Evolutionary conservation across 2,888 invertebrate species (phyloP), one percentile per base, ranked within the genome.

Genomic region (Pheosia tremula): DNA sequence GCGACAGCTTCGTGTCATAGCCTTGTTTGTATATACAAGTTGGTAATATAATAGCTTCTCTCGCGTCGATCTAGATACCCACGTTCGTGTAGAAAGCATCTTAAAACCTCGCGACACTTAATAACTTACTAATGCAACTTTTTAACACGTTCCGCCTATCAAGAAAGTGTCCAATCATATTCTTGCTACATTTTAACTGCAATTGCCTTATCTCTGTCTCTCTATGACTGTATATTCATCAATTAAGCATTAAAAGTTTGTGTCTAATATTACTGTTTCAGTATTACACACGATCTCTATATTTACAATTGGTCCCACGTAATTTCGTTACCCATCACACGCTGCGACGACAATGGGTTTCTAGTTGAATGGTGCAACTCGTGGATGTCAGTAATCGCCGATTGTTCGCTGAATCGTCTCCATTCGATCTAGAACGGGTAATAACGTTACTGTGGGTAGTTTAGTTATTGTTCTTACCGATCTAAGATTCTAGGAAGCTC

Each of bases 51-150:
- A 86, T 86, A 80, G 74, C 71, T 68, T 74, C 82, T 73, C 68
- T 75, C 83, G 62, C 82, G 80, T 71, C 80, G 88, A 85, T 88
- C 90, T 85, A 87, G 84, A 89, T 90, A 90, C 85, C 86, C 80
- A 87, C 84, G 24, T 87, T 89, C 82, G 79, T 74, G 72, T 84
- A 84, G 83, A 86, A 87, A 85, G 84, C 77, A 72, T 64, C 71
- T 75, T 78, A 75, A 68, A 74, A 77, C 71, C 71, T 60, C 53
- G 64, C 76, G 74, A 72, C 68, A 70, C 64, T 67, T 63, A 63
- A 64, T 61, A 60, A 72, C 65, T 71, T 71, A 71, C 71, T 60
- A 67, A 71, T 59, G 50, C 24, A 53, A 56, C 61, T 60, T 58
- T 60, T 52, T 63, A 37, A 47, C 47, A 47, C 47, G n/a, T n/a